Conservation (phyloP, 1,140 invertebrate species). For the Triops longicaudatus region DNA sequence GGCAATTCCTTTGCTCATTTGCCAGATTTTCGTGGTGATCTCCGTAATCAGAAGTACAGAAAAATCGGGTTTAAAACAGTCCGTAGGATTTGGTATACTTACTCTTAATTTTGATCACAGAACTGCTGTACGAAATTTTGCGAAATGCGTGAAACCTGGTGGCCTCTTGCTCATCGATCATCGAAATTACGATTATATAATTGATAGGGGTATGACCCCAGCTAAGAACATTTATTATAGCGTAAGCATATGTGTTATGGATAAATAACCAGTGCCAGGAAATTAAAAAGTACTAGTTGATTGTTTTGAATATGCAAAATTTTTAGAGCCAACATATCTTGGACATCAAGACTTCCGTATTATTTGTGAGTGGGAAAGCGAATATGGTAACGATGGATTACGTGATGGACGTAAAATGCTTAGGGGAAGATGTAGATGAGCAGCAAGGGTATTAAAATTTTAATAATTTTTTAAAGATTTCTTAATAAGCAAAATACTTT, state of each 20-base stretch:
- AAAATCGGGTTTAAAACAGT: neutral
- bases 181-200: constrained; percentile 75
- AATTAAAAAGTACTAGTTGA: no score
- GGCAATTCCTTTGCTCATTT: constrained; percentile 85
- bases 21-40: constrained; percentile 64
- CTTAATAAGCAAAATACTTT: neutral
- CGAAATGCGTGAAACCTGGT: constrained; percentile 70
- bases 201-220: constrained; percentile 61
- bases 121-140: constrained; percentile 61
- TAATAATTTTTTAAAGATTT: neutral
- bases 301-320: no score
- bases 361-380: constrained; percentile 62
- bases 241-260: constrained; percentile 47
- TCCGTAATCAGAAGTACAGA: constrained; percentile 65
- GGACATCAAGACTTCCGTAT: constrained; percentile 70
- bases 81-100: neutral
- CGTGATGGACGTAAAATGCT: constrained; percentile 50
- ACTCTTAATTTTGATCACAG: neutral
- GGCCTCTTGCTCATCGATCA: constrained; percentile 76
- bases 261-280: no score
- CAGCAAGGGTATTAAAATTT: constrained; percentile 20
- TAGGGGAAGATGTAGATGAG: constrained; percentile 33
- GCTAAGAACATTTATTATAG: constrained; percentile 78
- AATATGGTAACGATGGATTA: constrained; percentile 70
- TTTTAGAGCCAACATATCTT: constrained; percentile 65